Conservation (phyloP, 2,888 invertebrate species). For the Philhelius pedissequus region DNA sequence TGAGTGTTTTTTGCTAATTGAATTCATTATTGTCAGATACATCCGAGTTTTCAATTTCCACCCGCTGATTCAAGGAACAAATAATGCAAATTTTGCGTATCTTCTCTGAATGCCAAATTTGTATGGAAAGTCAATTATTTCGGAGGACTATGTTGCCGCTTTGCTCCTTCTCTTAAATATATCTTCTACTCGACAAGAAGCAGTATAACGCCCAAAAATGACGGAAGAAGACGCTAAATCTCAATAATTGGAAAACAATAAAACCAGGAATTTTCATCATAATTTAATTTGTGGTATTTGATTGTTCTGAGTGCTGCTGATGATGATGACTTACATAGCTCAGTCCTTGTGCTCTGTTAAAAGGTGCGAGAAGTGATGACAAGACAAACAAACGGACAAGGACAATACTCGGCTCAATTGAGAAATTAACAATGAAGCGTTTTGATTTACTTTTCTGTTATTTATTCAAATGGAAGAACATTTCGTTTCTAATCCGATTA, state of each 20-base stretch:
- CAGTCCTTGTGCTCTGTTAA: slow-evolving; percentile 3
- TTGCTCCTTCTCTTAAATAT: background rate
- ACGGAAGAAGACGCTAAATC: slow-evolving; percentile 45
- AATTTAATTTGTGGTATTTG: slow-evolving; percentile 68
- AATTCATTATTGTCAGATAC: slow-evolving; percentile 69
- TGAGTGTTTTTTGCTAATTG: slow-evolving; percentile 68
- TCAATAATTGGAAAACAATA: slow-evolving; percentile 68
- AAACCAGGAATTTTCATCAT: slow-evolving; percentile 68
- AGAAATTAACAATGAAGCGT: background rate
- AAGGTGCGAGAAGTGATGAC: background rate
- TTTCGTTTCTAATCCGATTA: background rate
- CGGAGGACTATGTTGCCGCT: background rate
- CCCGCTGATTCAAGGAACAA: slow-evolving; percentile 13
- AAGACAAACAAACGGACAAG: background rate
- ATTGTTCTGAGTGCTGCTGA: slow-evolving; percentile 54
- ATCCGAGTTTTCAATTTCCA: slow-evolving; percentile 65
- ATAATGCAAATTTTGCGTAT: slow-evolving; percentile 53
- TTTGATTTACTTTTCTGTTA: background rate
- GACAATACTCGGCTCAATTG: background rate
- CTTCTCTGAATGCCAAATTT: slow-evolving; percentile 33
- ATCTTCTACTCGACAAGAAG: background rate
- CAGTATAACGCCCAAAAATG: background rate
- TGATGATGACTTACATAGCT: background rate
- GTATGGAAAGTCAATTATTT: slow-evolving; percentile 20
- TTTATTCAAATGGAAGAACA: slow-evolving; percentile 10